Evolutionary conservation across 1,140 invertebrate genomes (phyloP).

Genomic region (Trichonephila inaurata): DNA sequence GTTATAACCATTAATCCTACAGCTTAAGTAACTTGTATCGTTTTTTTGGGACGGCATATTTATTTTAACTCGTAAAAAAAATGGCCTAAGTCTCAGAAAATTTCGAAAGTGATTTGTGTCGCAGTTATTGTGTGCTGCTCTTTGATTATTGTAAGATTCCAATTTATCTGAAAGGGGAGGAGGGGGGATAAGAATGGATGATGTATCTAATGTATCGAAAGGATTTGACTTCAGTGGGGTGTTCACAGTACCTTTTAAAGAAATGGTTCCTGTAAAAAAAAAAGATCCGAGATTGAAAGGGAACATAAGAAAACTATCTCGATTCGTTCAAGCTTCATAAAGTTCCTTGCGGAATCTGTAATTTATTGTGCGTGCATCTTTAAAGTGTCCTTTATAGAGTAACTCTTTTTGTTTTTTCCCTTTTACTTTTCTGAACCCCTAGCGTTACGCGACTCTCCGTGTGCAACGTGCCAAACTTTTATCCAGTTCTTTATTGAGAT

Average conservation of each 20-base stretch:
- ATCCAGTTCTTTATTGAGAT: constrained; percentile 29
- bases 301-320: not conserved
- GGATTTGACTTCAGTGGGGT: too few species aligned
- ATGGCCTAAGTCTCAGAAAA: too few species aligned
- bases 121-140: too few species aligned
- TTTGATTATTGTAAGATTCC: too few species aligned
- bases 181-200: too few species aligned
- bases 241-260: not conserved
- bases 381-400: constrained; percentile 18
- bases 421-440: not conserved
- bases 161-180: too few species aligned
- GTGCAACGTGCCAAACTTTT: constrained; percentile 1
- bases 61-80: too few species aligned
- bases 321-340: constrained; percentile 14
- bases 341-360: constrained; percentile 1
- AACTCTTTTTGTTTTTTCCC: not conserved
- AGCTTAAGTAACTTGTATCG: too few species aligned
- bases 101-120: too few species aligned
- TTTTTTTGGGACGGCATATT: too few species aligned
- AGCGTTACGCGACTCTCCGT: not conserved
- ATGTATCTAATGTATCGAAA: too few species aligned
- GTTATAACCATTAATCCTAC: too few species aligned
- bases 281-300: not conserved
- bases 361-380: constrained; percentile 17
- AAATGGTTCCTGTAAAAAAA: not conserved